A percentile compares a stretch with the other conserved stretches of the same genome.
Evolutionary conservation across 2,113 vertebrate species (phyloP).

Genomic region (Eptesicus fuscus): DNA sequence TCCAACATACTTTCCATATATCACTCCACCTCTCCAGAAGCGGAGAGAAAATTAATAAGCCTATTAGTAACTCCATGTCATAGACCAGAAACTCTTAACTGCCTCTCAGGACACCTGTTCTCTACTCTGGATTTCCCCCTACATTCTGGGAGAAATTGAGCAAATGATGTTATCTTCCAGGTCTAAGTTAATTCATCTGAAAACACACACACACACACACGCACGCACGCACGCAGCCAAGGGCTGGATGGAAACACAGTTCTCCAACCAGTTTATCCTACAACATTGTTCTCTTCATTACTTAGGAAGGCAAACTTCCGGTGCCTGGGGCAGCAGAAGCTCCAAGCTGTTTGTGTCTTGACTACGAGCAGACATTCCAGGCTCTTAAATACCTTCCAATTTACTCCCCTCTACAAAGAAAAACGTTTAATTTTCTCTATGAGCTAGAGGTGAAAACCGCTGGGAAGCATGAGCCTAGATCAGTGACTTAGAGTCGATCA

Average conservation of each 20-base stretch:
- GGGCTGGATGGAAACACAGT: neutral
- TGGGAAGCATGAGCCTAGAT: neutral
- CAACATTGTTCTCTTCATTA: neutral
- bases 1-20: neutral
- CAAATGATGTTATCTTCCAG: neutral
- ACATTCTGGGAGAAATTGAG: neutral
- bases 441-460: neutral
- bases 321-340: too few species aligned
- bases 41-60: neutral
- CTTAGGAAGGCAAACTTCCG: neutral
- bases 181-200: neutral
- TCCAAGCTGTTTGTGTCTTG: neutral
- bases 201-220: neutral
- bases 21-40: neutral
- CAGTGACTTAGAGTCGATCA: neutral
- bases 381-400: neutral
- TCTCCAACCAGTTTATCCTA: neutral
- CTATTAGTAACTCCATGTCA: neutral
- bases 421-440: neutral
- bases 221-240: too few species aligned
- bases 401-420: neutral
- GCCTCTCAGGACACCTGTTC: neutral
- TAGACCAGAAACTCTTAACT: neutral
- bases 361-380: neutral
- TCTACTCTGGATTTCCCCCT: neutral